Percentiles rank a stretch among this genome's conserved stretches.
These are phyloP conservation scores for Boloria selene DNA, from an alignment of 2,888 invertebrate species.

Conservation along the genomic window DNA sequence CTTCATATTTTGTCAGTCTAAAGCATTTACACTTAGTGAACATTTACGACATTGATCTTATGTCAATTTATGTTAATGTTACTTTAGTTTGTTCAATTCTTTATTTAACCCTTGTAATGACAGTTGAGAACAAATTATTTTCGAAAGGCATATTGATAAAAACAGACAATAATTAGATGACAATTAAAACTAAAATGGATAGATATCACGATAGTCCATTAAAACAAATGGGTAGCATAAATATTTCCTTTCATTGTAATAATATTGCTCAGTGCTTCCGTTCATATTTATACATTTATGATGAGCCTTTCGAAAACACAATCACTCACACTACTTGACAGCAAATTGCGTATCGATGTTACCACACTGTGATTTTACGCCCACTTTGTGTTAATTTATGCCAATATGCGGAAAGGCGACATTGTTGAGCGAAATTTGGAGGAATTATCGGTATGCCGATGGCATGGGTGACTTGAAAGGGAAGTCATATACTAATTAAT, in stretches of 20 bases:
- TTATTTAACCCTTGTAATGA: too few relatives aligned
- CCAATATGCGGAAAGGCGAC: constrained; percentile 34
- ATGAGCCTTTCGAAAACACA: constrained; percentile 24
- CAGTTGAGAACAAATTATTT: too few relatives aligned
- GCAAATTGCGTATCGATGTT: constrained; percentile 63
- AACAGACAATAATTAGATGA: too few relatives aligned
- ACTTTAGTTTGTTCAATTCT: too few relatives aligned
- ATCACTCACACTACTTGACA: constrained; percentile 42
- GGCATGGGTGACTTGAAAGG: constrained; percentile 8
- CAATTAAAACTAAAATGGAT: too few relatives aligned
- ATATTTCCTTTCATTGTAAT: not conserved
- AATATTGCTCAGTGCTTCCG: not conserved
- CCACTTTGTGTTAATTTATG: constrained; percentile 59
- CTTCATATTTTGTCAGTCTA: constrained; percentile 1
- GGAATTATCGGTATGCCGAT: constrained; percentile 20
- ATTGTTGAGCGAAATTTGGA: constrained; percentile 26
- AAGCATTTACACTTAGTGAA: not conserved
- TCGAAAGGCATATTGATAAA: too few relatives aligned
- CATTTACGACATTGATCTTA: not conserved
- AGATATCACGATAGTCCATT: too few relatives aligned
- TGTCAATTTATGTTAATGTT: not conserved
- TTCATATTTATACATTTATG: constrained; percentile 3
- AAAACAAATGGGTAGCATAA: not conserved
- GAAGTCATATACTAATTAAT: constrained; percentile 24
- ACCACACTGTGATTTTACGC: constrained; percentile 58